Conservation (phyloP, 2,113 vertebrate genomes). For the Callopanchax toddi region DNA sequence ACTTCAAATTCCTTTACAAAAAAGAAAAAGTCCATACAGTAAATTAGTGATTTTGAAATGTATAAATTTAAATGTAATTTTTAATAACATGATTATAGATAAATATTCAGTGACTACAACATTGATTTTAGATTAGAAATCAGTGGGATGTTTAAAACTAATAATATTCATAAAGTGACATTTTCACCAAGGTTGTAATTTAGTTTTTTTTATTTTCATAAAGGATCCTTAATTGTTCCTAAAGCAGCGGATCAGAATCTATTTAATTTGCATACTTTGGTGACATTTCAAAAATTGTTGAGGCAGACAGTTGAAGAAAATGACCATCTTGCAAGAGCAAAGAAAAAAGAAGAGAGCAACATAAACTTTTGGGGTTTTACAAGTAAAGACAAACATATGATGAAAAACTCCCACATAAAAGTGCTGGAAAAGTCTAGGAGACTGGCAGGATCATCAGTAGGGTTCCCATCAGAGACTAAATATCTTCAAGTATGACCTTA, state of each 20-base stretch:
- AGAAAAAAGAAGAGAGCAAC: conserved; percentile 12
- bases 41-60: no score
- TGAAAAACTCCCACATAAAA: conserved; percentile 21
- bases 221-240: no score
- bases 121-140: no score
- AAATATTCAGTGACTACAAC: no score
- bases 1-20: no score
- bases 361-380: conserved; percentile 18
- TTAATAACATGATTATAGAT: no score
- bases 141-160: background rate
- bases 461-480: conserved; percentile 43
- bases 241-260: no score
- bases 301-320: conserved; percentile 5
- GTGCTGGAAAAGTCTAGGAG: conserved; percentile 38
- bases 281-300: conserved; percentile 34
- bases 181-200: no score
- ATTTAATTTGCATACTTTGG: no score
- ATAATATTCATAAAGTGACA: background rate
- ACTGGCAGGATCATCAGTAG: conserved; percentile 54
- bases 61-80: no score
- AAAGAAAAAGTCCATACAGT: no score
- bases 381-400: conserved; percentile 29
- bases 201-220: no score
- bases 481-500: conserved; percentile 51
- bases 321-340: conserved; percentile 5